Conservation (phyloP, 2,113 vertebrate species). For the Rhinolophus sinicus region DNA sequence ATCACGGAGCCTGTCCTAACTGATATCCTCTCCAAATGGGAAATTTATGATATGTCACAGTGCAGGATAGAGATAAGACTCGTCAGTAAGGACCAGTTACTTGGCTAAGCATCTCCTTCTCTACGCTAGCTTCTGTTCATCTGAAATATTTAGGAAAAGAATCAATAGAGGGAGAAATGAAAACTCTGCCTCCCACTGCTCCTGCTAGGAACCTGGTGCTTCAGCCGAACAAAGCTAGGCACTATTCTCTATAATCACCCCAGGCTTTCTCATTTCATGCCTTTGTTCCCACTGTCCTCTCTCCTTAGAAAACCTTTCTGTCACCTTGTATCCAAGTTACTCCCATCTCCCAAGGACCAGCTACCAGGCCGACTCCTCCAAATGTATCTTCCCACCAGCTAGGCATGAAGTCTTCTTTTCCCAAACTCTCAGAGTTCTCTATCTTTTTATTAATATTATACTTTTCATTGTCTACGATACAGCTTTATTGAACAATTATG, state of each 20-base stretch:
- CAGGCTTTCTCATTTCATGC: constrained; percentile 63
- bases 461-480: constrained; percentile 28
- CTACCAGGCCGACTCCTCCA: constrained; percentile 7
- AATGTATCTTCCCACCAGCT: background rate
- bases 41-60: constrained; percentile 19
- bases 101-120: constrained; percentile 30
- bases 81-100: background rate
- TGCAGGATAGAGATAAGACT: background rate
- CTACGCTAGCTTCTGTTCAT: constrained; percentile 57
- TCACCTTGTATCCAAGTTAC: constrained; percentile 41
- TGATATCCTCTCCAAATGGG: background rate
- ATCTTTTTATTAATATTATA: background rate
- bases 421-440: background rate
- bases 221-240: constrained; percentile 49
- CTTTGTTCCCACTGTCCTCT: constrained; percentile 55
- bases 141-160: constrained; percentile 73
- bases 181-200: constrained; percentile 53
- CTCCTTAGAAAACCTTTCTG: constrained; percentile 64
- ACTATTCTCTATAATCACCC: constrained; percentile 52
- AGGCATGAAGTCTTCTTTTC: background rate
- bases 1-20: background rate
- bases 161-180: constrained; percentile 70
- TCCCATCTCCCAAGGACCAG: constrained; percentile 36
- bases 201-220: constrained; percentile 44
- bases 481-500: background rate